Base-by-base conservation (phyloP, 2,888 invertebrate genomes). In the Physocephala rufipes region DNA sequence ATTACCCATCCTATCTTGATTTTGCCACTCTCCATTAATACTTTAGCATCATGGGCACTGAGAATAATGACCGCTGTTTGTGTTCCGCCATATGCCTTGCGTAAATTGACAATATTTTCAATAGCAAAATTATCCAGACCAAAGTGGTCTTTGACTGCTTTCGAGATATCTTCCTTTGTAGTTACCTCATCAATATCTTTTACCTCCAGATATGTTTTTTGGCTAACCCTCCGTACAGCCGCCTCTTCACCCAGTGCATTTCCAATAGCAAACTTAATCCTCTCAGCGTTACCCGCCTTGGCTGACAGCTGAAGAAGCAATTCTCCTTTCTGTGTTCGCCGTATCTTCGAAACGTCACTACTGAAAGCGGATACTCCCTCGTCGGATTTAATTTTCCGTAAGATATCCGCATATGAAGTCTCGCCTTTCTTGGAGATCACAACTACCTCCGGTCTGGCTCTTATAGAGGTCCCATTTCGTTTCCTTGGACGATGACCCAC, bases 121-220 rank as follows among this genome's bases (percentile, higher is more conserved):
- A 13, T 13, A 5, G 49, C 49, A 12, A 49, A 16, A 49, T 1
- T 19, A 15, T 49, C n/a, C 19, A 49, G 5, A 13, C 49, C 13
- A 49, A 19, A n/a, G 16, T 49, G 49, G 2, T 15, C 5, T 15
- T 45, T 30, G 13, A 26, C 16, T 1, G 70, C 63, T n/a, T 45
- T n/a, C 15, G 16, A 64, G 2, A 64, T 36, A 15, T 64, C 63
- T n/a, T 36, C 26, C 15, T 58, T 53, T 24, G 64, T 47, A 13
- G 70, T 64, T 2, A 64, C 21, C 28, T 64, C 64, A 15, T 70
- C 47, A 1, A 53, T 30, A 47, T 70, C 55, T 30, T 70, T 61
- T 1, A 26, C 15, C 45, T 69, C 69, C 1, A 69, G 51, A 5
- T 5, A 5, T 19, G n/a, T 19, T 19, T 19, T 16, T 13, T 13